These are phyloP conservation scores for Scleropages formosus DNA, from an alignment of 2,797 vertebrate species.

Conservation along the genomic window DNA sequence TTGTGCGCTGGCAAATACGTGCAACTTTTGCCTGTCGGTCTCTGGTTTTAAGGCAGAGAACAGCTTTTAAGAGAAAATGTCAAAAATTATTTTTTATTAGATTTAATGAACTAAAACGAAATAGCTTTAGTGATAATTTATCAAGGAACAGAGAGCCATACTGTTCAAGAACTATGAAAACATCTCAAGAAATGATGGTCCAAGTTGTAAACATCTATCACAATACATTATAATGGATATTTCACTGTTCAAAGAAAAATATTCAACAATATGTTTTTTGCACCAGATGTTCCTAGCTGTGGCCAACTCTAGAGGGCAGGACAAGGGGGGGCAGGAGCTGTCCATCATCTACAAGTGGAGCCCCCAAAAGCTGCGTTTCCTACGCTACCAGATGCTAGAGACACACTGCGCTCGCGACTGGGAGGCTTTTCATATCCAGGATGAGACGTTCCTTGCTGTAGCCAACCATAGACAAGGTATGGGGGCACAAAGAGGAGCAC, in stretches of 20 bases:
- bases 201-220: no score
- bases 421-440: slow-evolving; percentile 88
- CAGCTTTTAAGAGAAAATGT: background rate
- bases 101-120: no score
- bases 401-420: slow-evolving; percentile 93
- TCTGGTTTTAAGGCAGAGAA: background rate
- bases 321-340: slow-evolving; percentile 65
- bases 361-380: slow-evolving; percentile 75
- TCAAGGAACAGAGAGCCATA: no score
- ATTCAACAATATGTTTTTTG: slow-evolving; percentile 26
- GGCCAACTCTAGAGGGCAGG: slow-evolving; percentile 80
- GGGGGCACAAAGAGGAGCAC: no score
- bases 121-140: no score
- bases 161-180: no score
- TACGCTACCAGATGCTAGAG: slow-evolving; percentile 78
- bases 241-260: background rate
- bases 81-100: no score
- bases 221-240: background rate
- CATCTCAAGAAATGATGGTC: no score
- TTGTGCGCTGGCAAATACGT: background rate
- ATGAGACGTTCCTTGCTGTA: slow-evolving; percentile 85
- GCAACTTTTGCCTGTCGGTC: background rate
- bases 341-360: slow-evolving; percentile 97
- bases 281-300: slow-evolving; percentile 85
- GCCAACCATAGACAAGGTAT: slow-evolving; percentile 96